These are phyloP conservation scores for Troides oblongomaculatus DNA, from an alignment of 2,888 invertebrate species.

Conservation along the genomic window DNA sequence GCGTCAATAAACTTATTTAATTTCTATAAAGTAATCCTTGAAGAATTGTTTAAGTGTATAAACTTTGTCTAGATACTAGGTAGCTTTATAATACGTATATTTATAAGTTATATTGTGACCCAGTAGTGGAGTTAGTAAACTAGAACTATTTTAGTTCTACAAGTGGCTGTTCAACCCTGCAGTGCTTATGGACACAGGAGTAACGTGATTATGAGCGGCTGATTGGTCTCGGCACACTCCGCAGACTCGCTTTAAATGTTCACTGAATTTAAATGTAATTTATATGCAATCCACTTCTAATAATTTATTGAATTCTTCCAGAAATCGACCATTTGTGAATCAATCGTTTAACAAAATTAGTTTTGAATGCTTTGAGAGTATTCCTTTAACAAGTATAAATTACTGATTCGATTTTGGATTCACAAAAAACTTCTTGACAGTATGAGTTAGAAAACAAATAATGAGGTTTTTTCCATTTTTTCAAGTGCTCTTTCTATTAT, in stretches of 20 bases:
- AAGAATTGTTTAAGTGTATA: neutral
- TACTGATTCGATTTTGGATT: neutral
- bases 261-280: slow-evolving; percentile 37
- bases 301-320: slow-evolving; percentile 20
- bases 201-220: slow-evolving; percentile 56
- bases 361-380: neutral
- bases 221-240: slow-evolving; percentile 45
- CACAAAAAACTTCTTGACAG: neutral
- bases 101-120: neutral
- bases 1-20: too few relatives aligned
- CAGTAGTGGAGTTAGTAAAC: neutral
- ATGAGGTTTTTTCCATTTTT: neutral
- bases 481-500: neutral
- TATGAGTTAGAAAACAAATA: neutral
- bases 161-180: slow-evolving; percentile 28
- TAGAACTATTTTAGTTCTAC: neutral
- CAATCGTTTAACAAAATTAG: slow-evolving; percentile 5
- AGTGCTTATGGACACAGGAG: slow-evolving; percentile 34
- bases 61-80: neutral
- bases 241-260: slow-evolving; percentile 31
- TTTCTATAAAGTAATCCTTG: too few relatives aligned
- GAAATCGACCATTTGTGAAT: slow-evolving; percentile 12
- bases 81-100: neutral
- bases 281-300: slow-evolving; percentile 27
- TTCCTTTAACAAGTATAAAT: neutral